A percentile compares a stretch with the other conserved stretches of the same genome.
Evolutionary conservation across 2,797 vertebrate species (phyloP).

Genomic region (Emydoidea blandingii): DNA sequence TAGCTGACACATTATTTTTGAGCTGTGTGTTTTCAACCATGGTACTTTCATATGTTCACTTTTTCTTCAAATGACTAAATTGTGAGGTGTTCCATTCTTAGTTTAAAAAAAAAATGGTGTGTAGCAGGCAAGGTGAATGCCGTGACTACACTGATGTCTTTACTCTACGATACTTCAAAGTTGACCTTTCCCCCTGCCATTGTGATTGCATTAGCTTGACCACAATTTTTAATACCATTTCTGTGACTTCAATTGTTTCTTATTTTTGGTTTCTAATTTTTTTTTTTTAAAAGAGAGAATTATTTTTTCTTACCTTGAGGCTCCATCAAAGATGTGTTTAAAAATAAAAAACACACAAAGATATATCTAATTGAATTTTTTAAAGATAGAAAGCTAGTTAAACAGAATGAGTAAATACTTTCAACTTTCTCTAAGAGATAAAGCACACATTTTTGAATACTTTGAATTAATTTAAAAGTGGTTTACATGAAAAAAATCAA

Average conservation of each 20-base stretch:
- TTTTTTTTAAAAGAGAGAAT: constrained; percentile 14
- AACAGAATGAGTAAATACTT: constrained; percentile 61
- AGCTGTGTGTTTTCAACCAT: neutral
- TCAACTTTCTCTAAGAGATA: constrained; percentile 58
- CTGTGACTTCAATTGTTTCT: constrained; percentile 20
- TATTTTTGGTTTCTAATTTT: constrained; percentile 43
- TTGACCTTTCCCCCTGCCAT: neutral
- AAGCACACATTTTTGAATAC: constrained; percentile 8
- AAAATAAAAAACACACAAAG: constrained; percentile 44
- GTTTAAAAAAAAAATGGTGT: neutral
- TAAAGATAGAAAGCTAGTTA: constrained; percentile 49
- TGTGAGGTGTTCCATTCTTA: neutral
- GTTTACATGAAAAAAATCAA: constrained; percentile 60
- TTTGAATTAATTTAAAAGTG: constrained; percentile 57
- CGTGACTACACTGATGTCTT: neutral
- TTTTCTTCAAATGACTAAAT: neutral
- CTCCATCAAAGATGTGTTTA: constrained; percentile 54
- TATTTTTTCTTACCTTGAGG: constrained; percentile 47
- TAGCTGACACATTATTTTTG: neutral
- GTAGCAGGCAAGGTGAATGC: neutral
- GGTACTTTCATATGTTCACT: neutral
- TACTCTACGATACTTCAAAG: neutral
- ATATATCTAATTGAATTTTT: constrained; percentile 44
- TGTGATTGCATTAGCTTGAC: neutral
- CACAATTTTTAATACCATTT: constrained; percentile 38